Percentiles rank a stretch among this genome's conserved stretches.
These are phyloP conservation scores for Climacteris rufus DNA, from an alignment of 2,113 vertebrate species.

Conservation along the genomic window DNA sequence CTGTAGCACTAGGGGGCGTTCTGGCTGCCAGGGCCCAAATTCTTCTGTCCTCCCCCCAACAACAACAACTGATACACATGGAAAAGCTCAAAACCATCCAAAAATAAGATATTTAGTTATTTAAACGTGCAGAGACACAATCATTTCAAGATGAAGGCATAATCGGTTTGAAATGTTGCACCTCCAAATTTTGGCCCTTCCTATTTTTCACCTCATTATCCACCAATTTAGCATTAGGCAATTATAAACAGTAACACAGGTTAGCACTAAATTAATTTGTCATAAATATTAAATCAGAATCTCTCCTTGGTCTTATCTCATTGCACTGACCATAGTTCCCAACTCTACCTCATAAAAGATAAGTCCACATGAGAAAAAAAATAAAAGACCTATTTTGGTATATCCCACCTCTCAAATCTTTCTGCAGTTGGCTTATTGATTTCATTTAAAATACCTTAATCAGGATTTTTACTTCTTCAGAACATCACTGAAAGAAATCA, in stretches of 20 bases:
- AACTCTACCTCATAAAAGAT: neutral
- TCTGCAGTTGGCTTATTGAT: neutral
- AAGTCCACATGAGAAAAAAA: neutral
- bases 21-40: conserved; percentile 4
- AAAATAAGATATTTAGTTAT: conserved; percentile 47
- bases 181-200: conserved; percentile 34
- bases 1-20: conserved; percentile 67
- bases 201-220: conserved; percentile 39
- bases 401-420: neutral
- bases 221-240: neutral
- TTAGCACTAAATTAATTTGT: neutral
- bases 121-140: conserved; percentile 9
- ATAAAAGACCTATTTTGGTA: neutral
- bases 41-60: neutral
- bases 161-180: conserved; percentile 21
- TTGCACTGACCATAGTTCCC: neutral
- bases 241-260: neutral
- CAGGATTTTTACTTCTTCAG: neutral
- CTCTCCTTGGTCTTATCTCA: neutral
- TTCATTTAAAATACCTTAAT: neutral
- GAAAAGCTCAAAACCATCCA: conserved; percentile 5
- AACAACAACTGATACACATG: neutral
- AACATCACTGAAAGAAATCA: neutral
- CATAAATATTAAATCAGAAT: neutral
- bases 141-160: conserved; percentile 33